phyloP scores from a whole-genome alignment of 2,888 invertebrate genomes.

The Drosophila kokeensis region DNA sequence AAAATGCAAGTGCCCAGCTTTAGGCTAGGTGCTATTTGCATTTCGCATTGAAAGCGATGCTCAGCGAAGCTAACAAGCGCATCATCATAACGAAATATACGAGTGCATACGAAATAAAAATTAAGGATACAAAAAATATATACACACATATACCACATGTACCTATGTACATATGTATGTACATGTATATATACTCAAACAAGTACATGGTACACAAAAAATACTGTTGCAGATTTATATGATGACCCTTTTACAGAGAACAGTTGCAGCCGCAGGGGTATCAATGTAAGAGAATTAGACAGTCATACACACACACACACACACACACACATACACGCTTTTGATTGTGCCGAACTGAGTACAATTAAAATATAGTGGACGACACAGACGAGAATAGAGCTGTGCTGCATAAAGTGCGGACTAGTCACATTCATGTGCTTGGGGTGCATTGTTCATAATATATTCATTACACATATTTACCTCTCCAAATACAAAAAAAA shows the following conservation, averaged over 20 bases:
- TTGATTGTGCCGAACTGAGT: conserved; percentile 61
- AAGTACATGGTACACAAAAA: background rate
- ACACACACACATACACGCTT: conserved; percentile 12
- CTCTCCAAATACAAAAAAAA: conserved; percentile 1
- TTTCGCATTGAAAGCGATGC: conserved; percentile 60
- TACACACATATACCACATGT: background rate
- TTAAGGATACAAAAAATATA: conserved; percentile 41
- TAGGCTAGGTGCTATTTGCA: conserved; percentile 70
- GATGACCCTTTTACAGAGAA: conserved; percentile 49
- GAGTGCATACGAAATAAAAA: conserved; percentile 40
- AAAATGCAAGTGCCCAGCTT: conserved; percentile 74
- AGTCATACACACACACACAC: conserved; percentile 4
- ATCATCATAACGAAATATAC: conserved; percentile 64
- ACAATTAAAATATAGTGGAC: conserved; percentile 62
- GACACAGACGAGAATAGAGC: conserved; percentile 39
- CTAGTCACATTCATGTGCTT: conserved; percentile 45
- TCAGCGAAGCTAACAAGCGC: conserved; percentile 75
- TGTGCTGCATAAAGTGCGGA: conserved; percentile 42
- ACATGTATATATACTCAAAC: background rate
- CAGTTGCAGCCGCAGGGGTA: conserved; percentile 29
- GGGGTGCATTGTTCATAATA: conserved; percentile 41
- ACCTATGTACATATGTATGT: conserved; percentile 14
- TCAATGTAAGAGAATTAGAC: conserved; percentile 37
- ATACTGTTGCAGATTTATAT: conserved; percentile 36
- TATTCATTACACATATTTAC: conserved; percentile 15